These are phyloP conservation scores for Arion vulgaris DNA, from an alignment of 1,140 invertebrate species.

Conservation along the genomic window DNA sequence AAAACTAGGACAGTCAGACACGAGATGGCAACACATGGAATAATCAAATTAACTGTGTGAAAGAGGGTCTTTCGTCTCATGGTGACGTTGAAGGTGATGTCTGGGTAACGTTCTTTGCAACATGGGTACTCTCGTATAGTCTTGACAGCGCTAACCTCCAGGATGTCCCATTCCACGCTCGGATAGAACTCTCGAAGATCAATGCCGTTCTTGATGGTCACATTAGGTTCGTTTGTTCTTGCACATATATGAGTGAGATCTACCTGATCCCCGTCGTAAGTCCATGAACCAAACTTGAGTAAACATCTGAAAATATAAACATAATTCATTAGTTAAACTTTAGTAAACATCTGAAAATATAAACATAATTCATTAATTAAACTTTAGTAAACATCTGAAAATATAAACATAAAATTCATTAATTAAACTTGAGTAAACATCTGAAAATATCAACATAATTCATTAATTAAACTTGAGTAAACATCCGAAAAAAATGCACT, in stretches of 20 bases:
- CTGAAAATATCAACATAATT: slow-evolving; percentile 75
- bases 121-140: slow-evolving; percentile 67
- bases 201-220: slow-evolving; percentile 61
- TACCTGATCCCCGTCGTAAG: slow-evolving; percentile 78
- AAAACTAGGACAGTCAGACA: slow-evolving; percentile 98
- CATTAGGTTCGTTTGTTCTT: slow-evolving; percentile 39
- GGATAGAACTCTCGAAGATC: slow-evolving; percentile 69
- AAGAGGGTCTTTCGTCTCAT: slow-evolving; percentile 72
- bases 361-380: slow-evolving; percentile 87
- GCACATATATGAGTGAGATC: slow-evolving; percentile 77
- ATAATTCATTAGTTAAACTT: slow-evolving; percentile 88
- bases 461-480: slow-evolving; percentile 90
- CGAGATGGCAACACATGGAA: slow-evolving; percentile 77
- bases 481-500: slow-evolving; percentile 71
- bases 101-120: slow-evolving; percentile 69
- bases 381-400: slow-evolving; percentile 80
- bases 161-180: slow-evolving; percentile 99
- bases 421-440: slow-evolving; percentile 86
- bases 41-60: slow-evolving; percentile 76
- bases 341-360: slow-evolving; percentile 80
- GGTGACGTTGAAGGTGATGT: slow-evolving; percentile 71
- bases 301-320: slow-evolving; percentile 73
- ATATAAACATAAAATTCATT: slow-evolving; percentile 82
- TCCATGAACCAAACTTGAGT: slow-evolving; percentile 92
- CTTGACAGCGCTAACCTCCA: slow-evolving; percentile 74